These are phyloP conservation scores for Yponomeuta evonymella DNA, from an alignment of 2,888 invertebrate genomes.

Conservation along the genomic window DNA sequence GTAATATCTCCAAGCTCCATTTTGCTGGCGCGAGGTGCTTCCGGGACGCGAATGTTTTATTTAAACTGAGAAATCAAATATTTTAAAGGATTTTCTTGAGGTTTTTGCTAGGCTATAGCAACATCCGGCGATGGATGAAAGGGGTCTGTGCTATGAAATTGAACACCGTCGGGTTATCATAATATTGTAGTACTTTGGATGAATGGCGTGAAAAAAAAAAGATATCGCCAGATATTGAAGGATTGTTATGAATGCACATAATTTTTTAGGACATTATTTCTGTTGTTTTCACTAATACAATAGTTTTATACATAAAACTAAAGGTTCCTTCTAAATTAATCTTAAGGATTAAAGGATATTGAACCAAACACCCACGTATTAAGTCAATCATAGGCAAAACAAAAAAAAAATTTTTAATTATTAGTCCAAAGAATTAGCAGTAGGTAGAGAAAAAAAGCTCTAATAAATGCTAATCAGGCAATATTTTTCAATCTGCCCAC, in stretches of 20 bases:
- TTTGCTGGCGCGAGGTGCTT: slow-evolving; percentile 1
- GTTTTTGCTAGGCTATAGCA: slow-evolving; percentile 4
- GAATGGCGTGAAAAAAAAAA: not conserved
- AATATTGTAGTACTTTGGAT: slow-evolving; percentile 7
- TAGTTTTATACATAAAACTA: not conserved
- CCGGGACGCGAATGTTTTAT: slow-evolving; percentile 13
- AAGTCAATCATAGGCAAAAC: not conserved
- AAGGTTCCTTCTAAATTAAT: not conserved
- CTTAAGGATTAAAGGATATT: not conserved
- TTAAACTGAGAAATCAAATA: not conserved
- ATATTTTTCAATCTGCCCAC: not conserved
- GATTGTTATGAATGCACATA: too few relatives aligned
- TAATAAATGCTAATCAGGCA: not conserved
- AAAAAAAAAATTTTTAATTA: not conserved
- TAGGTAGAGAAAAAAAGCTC: not conserved
- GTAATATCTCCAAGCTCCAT: slow-evolving; percentile 11
- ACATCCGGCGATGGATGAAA: slow-evolving; percentile 9
- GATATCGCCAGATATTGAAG: too few relatives aligned
- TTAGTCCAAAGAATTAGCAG: not conserved
- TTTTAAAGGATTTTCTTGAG: not conserved
- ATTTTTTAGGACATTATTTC: too few relatives aligned
- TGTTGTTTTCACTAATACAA: too few relatives aligned
- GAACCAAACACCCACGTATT: not conserved
- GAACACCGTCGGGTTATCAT: slow-evolving; percentile 1
- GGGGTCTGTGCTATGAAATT: slow-evolving; percentile 5